A percentile compares a stretch with the other conserved stretches of the same genome.
Evolutionary conservation across 2,113 vertebrate species (phyloP).

Genomic region (Caracal caracal): DNA sequence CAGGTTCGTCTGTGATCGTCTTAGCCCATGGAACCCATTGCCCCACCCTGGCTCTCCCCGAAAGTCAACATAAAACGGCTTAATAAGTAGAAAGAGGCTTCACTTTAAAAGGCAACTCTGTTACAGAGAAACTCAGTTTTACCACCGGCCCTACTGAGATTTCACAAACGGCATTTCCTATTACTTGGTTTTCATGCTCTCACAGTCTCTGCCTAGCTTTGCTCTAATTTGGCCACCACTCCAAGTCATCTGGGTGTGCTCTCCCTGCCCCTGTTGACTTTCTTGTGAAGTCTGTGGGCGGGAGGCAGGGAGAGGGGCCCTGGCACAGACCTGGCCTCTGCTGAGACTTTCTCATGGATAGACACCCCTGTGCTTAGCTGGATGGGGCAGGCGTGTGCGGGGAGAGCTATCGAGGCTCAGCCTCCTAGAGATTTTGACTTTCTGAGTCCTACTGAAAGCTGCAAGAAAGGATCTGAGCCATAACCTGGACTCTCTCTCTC

Average conservation of each 20-base stretch:
- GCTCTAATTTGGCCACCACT: background rate
- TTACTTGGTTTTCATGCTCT: background rate
- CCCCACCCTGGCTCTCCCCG: background rate
- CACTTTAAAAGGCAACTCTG: background rate
- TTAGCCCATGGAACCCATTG: background rate
- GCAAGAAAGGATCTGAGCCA: background rate
- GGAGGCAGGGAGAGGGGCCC: background rate
- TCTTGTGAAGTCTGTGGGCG: slow-evolving; percentile 28
- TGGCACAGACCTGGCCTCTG: background rate
- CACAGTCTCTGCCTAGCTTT: background rate
- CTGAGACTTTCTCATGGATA: slow-evolving; percentile 5
- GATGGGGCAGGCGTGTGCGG: rapidly evolving
- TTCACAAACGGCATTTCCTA: slow-evolving; percentile 35
- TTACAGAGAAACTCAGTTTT: background rate
- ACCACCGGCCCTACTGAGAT: background rate
- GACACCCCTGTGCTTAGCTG: background rate
- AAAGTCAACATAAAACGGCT: background rate
- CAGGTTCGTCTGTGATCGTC: background rate
- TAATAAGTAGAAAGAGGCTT: background rate
- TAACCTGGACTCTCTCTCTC: background rate
- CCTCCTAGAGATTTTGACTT: background rate
- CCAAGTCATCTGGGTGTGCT: background rate
- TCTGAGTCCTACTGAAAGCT: background rate
- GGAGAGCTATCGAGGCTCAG: background rate
- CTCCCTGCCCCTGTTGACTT: background rate